Evolutionary conservation across 2,888 invertebrate species (phyloP), one percentile per base, ranked within the genome.

Genomic region (Hypomecis atomaria): DNA sequence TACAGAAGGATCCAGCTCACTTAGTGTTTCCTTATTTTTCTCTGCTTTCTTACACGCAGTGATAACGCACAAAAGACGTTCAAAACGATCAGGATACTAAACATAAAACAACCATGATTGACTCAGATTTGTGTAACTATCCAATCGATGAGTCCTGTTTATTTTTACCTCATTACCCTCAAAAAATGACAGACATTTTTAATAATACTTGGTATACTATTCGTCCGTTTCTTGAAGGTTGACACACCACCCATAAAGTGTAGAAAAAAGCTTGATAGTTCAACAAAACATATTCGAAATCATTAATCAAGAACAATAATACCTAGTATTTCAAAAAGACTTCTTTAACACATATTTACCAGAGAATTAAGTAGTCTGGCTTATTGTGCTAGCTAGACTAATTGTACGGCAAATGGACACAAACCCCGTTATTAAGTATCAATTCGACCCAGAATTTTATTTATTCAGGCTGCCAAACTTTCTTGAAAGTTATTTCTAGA

Each of bases 401-500:
- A 52, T 52, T 52, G 23, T 47, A 47, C 13, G 8, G 47, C 47
- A 47, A 47, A 47, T 33, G 38, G 13, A 52, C 23, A 44, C 8
- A 36, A 50, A 58, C 11, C 58, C 49, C 23, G 34, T 54, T 36
- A 59, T 61, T 48, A 61, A 43, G 10, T 33, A 50, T 38, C 44
- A 55, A 55, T 49, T 37, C 10, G n/a, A 57, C 40, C 48, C 36
- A 42, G 8, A 61, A 13, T n/a, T 13, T 56, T 47, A 10, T 45
- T 50, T 4, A 57, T 57, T 43, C 9, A 47, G 9, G 54, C 42
- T 53, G 33, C 50, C 38, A 56, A 56, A 62, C 37, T 42, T 58
- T 45, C 10, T n/a, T 50, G 0, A 13, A 49, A 52, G 47, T 62
- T 57, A 45, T 53, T 57, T 57, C 40, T 23, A 49, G 49, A 43